Evolutionary conservation across 2,113 vertebrate genomes (phyloP).

Genomic region (Ariopsis seemanni): DNA sequence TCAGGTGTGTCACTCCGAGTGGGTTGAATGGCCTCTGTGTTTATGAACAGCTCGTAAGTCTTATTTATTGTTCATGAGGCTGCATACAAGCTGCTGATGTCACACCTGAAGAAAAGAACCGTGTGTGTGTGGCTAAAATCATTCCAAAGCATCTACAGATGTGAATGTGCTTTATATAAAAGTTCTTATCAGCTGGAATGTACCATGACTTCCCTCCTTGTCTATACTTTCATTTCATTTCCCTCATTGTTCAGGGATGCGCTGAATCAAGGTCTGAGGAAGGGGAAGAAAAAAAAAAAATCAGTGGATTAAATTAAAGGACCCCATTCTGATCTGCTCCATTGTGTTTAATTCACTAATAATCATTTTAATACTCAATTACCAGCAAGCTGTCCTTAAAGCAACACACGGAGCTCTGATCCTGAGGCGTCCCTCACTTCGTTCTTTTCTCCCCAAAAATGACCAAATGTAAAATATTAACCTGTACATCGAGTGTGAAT

Average conservation of each 20-base stretch:
- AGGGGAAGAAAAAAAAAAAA: neutral
- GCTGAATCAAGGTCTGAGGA: neutral
- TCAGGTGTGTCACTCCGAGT: neutral
- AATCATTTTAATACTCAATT: neutral
- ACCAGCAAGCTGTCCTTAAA: neutral
- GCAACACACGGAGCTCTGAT: neutral
- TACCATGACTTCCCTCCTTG: slow-evolving; percentile 29
- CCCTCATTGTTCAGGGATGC: slow-evolving; percentile 18
- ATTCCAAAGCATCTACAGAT: slow-evolving; percentile 73
- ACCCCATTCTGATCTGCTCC: neutral
- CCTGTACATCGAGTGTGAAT: neutral
- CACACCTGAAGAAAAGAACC: neutral
- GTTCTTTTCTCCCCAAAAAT: neutral
- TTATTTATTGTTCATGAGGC: slow-evolving; percentile 6
- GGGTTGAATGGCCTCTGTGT: neutral
- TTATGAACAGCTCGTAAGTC: neutral
- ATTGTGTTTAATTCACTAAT: neutral
- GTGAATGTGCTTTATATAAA: slow-evolving; percentile 70
- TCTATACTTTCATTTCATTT: neutral
- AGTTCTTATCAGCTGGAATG: slow-evolving; percentile 55
- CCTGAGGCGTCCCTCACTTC: neutral
- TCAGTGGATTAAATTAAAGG: neutral
- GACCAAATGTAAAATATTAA: slow-evolving; percentile 13
- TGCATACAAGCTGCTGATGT: slow-evolving; percentile 45
- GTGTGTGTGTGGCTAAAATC: slow-evolving; percentile 57